Evolutionary conservation across 2,797 vertebrate species (phyloP).

Genomic region (Chrosomus eos): DNA sequence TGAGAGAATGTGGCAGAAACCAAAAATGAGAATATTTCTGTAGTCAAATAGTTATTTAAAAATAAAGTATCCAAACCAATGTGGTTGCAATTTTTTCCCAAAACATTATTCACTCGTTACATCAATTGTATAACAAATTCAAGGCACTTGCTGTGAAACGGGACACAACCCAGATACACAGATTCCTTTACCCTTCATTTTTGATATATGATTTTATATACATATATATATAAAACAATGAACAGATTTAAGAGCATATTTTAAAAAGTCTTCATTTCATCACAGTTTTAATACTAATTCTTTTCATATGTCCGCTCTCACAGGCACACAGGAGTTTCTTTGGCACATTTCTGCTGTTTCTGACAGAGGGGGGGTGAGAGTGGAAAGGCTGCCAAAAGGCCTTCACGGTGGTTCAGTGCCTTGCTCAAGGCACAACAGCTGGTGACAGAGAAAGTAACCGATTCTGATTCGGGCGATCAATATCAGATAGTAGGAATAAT

Average conservation of each 20-base stretch:
- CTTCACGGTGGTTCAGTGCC: constrained; percentile 29
- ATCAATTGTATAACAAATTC: constrained; percentile 1
- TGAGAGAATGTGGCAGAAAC: constrained; percentile 17
- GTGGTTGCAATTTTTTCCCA: neutral
- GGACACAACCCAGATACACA: constrained; percentile 4
- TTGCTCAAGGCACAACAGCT: constrained; percentile 15
- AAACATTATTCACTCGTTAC: neutral
- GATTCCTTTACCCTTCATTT: neutral
- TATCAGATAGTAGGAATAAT: constrained; percentile 14
- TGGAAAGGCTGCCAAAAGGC: neutral
- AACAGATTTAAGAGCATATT: constrained; percentile 26
- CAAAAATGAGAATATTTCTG: neutral
- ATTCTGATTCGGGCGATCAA: constrained; percentile 11
- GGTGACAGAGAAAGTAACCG: constrained; percentile 23
- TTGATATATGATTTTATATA: neutral
- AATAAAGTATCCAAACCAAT: constrained; percentile 6
- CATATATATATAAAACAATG: neutral
- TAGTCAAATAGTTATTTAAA: neutral
- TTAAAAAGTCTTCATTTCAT: constrained; percentile 33
- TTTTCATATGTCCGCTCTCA: constrained; percentile 1
- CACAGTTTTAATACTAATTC: constrained; percentile 22
- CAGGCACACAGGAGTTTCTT: constrained; percentile 30
- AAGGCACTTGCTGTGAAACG: constrained; percentile 25
- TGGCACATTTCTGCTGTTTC: constrained; percentile 34
- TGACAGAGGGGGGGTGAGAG: neutral